Conservation (phyloP, 2,797 vertebrate species). For the Hirundo rustica region DNA sequence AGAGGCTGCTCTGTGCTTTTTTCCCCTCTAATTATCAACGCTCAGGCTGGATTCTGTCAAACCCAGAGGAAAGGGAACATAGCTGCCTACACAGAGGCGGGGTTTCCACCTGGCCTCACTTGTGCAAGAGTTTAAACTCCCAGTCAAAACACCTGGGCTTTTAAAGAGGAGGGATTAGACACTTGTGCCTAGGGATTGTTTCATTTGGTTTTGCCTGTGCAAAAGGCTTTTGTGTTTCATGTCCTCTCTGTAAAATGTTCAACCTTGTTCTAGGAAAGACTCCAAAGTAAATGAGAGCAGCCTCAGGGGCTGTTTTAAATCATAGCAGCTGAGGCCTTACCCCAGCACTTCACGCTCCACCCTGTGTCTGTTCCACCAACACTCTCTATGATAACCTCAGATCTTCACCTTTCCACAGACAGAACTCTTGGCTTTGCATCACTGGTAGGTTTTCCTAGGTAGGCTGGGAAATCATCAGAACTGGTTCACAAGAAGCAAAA, state of each 20-base stretch:
- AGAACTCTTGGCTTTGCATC: background rate
- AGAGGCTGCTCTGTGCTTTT: background rate
- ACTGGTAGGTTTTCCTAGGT: background rate
- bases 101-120: slow-evolving; percentile 22
- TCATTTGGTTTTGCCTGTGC: background rate
- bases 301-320: slow-evolving; percentile 50
- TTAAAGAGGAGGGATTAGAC: background rate
- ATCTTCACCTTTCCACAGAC: background rate
- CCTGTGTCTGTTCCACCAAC: background rate
- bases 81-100: slow-evolving; percentile 8
- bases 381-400: background rate
- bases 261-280: slow-evolving; percentile 53
- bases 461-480: background rate
- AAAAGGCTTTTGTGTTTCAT: slow-evolving; percentile 31
- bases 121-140: background rate
- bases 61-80: background rate
- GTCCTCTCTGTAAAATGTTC: slow-evolving; percentile 31
- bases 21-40: background rate
- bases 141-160: slow-evolving; percentile 12
- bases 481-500: background rate
- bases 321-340: slow-evolving; percentile 38
- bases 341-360: background rate
- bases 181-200: background rate
- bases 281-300: slow-evolving; percentile 58
- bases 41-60: background rate